phyloP scores from a whole-genome alignment of 2,797 vertebrate species.

The Huso huso region DNA sequence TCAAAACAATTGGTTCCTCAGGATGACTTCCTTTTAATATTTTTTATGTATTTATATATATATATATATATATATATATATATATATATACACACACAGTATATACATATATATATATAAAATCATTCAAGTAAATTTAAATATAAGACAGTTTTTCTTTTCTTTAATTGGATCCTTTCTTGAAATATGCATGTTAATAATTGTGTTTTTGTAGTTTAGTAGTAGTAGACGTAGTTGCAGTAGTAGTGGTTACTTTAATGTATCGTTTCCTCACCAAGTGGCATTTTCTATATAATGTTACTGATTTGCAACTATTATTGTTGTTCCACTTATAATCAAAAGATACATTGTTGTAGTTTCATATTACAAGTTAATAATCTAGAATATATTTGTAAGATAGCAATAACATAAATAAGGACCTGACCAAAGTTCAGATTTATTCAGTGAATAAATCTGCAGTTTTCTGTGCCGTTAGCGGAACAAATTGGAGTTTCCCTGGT shows the following conservation, averaged over 20 bases:
- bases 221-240: too few species aligned
- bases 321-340: conserved; percentile 50
- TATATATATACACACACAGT: too few species aligned
- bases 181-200: too few species aligned
- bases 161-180: too few species aligned
- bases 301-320: conserved; percentile 20
- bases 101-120: too few species aligned
- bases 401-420: conserved; percentile 41
- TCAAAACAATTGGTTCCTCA: conserved; percentile 50
- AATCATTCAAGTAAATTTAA: too few species aligned
- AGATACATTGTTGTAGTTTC: conserved; percentile 38
- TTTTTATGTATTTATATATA: conserved; percentile 27
- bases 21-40: conserved; percentile 36
- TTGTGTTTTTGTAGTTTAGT: too few species aligned
- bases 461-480: conserved; percentile 80
- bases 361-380: conserved; percentile 58
- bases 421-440: conserved; percentile 56
- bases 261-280: too few species aligned
- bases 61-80: too few species aligned
- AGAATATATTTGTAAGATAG: conserved; percentile 41
- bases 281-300: conserved; percentile 7
- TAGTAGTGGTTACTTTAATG: too few species aligned
- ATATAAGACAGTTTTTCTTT: too few species aligned
- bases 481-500: conserved; percentile 79
- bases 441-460: conserved; percentile 50